Conservation (phyloP, 2,113 vertebrate species). For the Uropsilus gracilis region DNA sequence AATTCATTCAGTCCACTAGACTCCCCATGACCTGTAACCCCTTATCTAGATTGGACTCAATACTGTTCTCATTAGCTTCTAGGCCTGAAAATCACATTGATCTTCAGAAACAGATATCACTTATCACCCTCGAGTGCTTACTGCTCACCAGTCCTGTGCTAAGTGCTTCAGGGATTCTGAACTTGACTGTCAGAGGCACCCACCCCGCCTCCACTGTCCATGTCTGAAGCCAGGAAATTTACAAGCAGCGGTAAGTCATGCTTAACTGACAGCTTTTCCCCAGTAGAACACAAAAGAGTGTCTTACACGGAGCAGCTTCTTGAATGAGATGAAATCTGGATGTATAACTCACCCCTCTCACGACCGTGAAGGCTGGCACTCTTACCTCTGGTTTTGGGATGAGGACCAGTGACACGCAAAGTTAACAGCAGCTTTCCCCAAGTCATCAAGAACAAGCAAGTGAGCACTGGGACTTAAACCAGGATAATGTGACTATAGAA, state of each 20-base stretch:
- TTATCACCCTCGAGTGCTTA: neutral
- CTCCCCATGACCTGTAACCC: neutral
- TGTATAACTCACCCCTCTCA: neutral
- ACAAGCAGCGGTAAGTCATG: neutral
- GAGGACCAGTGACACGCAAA: neutral
- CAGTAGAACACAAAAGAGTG: neutral
- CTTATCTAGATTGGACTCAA: neutral
- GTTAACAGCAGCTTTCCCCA: neutral
- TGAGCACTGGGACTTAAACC: neutral
- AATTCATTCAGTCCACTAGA: neutral
- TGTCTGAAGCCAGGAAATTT: neutral
- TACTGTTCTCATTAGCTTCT: neutral
- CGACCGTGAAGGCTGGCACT: neutral
- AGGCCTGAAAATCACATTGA: neutral
- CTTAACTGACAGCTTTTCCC: neutral
- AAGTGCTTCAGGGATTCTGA: neutral
- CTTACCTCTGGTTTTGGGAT: neutral
- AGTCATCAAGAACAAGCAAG: neutral
- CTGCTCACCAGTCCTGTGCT: neutral
- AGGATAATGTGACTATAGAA: neutral
- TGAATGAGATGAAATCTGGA: neutral
- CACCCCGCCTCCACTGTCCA: neutral
- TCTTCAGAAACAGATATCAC: conserved; percentile 13
- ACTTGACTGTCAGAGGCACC: neutral
- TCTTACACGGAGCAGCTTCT: neutral